Conservation (phyloP, 2,113 vertebrate genomes). For the Cololabis saira region DNA sequence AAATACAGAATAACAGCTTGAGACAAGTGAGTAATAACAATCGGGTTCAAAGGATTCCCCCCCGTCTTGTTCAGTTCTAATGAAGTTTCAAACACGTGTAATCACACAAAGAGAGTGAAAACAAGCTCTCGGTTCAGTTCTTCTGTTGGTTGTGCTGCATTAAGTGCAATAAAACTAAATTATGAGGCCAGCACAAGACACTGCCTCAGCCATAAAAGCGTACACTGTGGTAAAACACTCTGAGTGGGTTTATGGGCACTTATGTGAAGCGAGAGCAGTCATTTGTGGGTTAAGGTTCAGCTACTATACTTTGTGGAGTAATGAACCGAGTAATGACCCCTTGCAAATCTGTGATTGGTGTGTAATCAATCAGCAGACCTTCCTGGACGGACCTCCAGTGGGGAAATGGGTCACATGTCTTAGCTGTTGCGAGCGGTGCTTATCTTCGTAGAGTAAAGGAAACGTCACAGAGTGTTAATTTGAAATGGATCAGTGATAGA, state of each 20-base stretch:
- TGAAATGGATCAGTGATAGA: slow-evolving; percentile 28
- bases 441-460: slow-evolving; percentile 24
- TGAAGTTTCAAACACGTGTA: slow-evolving; percentile 17
- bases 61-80: slow-evolving; percentile 1
- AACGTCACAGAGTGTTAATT: slow-evolving; percentile 38
- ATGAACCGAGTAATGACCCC: slow-evolving; percentile 55
- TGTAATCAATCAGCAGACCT: slow-evolving; percentile 41
- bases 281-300: slow-evolving; percentile 50
- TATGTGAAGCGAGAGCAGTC: slow-evolving; percentile 44
- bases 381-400: slow-evolving; percentile 5
- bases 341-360: slow-evolving; percentile 29
- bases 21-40: slow-evolving; percentile 3
- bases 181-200: slow-evolving; percentile 27
- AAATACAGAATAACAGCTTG: background rate
- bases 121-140: slow-evolving; percentile 6
- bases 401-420: slow-evolving; percentile 17
- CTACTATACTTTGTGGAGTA: slow-evolving; percentile 56
- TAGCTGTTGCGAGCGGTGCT: slow-evolving; percentile 16
- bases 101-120: slow-evolving; percentile 13
- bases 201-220: slow-evolving; percentile 24
- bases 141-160: slow-evolving; percentile 12
- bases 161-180: slow-evolving; percentile 47
- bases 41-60: background rate
- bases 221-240: slow-evolving; percentile 46
- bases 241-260: slow-evolving; percentile 54